Base-by-base conservation (phyloP, 2,113 vertebrate genomes). In the Camelus bactrianus region DNA sequence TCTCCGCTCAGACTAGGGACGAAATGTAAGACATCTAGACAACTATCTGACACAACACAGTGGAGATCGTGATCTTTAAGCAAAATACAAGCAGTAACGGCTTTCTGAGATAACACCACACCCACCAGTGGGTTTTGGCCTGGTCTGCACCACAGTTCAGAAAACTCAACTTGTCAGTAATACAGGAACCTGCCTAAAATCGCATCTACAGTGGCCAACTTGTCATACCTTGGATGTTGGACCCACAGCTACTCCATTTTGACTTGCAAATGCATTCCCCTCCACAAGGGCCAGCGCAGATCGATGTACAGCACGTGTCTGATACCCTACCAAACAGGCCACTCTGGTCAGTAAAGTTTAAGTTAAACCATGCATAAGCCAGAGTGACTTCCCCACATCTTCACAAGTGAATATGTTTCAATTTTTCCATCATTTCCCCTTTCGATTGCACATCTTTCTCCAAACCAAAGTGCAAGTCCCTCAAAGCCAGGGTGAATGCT, bases 351-450 rank as follows among this genome's bases (percentile, higher is more conserved):
- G 28, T 32, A 76, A 76, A 52, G 30, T 52, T 52, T 52, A 76
- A 76, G 48, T n/a, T 76, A 52, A 50, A 76, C 46, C 16, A n/a
- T 20, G 48, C 52, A 52, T n/a, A 76, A 52, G 73, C 48, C 48
- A n/a, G 17, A 76, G 52, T 52, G 48, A 20, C 48, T 76, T 76
- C 30, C 46, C 46, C 46, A 32, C 9, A 32, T 46, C 42, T 76
- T 9, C 1, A 11, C 46, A 32, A 0, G 0, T 32, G 28, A 52
- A 52, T 16, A 32, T 52, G 3, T 50, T 52, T 48, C 72, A 28
- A 32, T 52, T 6, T 50, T 52, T 48, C 72, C 30, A 7, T 76
- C 48, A 32, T 6, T n/a, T 50, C 50, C 30, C 30, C 73, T 76
- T 32, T 30, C 3, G 30, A 76, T 19, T 20, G 10, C 30, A 76